Percentiles rank a stretch among this genome's conserved stretches.
Evolutionary conservation across 2,888 invertebrate species (phyloP).

Genomic region (Luperina nickerlii): DNA sequence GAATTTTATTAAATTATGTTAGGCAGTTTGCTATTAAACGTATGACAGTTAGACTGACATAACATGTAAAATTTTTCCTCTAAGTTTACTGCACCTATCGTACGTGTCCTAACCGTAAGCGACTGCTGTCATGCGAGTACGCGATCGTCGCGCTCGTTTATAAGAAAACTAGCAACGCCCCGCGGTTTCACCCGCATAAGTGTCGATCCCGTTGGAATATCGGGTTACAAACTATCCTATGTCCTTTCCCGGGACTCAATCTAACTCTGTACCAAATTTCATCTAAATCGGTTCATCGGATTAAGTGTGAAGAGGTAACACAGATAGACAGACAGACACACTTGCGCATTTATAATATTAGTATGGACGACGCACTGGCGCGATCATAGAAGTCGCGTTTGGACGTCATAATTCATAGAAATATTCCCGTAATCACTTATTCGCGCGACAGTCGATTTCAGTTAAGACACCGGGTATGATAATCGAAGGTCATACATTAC

Average conservation of each 20-base stretch:
- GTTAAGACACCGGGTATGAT: background rate
- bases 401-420: background rate
- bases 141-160: background rate
- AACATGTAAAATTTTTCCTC: background rate
- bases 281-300: too few species aligned
- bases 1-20: background rate
- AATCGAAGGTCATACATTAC: constrained; percentile 1
- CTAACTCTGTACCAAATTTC: too few species aligned
- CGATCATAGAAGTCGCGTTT: background rate
- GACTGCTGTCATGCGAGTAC: background rate
- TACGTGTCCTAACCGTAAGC: background rate
- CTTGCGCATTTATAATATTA: too few species aligned
- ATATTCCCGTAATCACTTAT: background rate
- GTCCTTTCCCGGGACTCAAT: too few species aligned
- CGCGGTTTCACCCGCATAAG: too few species aligned
- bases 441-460: background rate
- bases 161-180: background rate
- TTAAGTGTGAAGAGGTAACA: too few species aligned
- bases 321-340: too few species aligned
- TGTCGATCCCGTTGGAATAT: too few species aligned
- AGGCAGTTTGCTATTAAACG: background rate
- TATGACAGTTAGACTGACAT: background rate
- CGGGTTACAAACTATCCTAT: too few species aligned
- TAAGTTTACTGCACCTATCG: background rate
- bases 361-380: background rate